Conservation (phyloP, 2,888 invertebrate genomes). For the Tachystola acroxantha region DNA sequence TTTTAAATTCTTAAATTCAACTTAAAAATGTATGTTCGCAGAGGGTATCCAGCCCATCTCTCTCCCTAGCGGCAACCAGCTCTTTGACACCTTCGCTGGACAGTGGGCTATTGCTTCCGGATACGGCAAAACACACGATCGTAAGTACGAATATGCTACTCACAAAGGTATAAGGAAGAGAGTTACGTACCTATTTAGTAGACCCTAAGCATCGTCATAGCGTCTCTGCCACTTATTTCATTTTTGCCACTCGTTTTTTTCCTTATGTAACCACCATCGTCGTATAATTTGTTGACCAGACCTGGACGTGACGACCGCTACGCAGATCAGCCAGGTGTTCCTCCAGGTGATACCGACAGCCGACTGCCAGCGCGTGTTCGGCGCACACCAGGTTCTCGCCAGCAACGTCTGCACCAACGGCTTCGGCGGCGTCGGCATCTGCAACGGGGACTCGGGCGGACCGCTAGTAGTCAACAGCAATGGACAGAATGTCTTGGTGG, state of each 20-base stretch:
- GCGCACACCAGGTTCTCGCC: constrained; percentile 13
- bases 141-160: constrained; percentile 31
- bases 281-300: too few relatives aligned
- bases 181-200: not conserved
- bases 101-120: constrained; percentile 40
- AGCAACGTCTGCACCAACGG: constrained; percentile 33
- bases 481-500: constrained; percentile 8
- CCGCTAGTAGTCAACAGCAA: constrained; percentile 16
- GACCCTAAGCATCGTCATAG: not conserved
- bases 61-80: constrained; percentile 26
- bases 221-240: too few relatives aligned
- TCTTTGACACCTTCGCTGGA: constrained; percentile 33
- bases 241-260: not conserved
- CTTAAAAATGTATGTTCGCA: constrained; percentile 18
- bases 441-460: constrained; percentile 31
- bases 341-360: constrained; percentile 24
- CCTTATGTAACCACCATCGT: too few relatives aligned
- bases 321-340: constrained; percentile 21
- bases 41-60: constrained; percentile 33
- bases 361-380: constrained; percentile 23
- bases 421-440: constrained; percentile 25
- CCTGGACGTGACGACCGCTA: constrained; percentile 16
- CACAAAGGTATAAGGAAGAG: too few relatives aligned
- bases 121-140: constrained; percentile 44
- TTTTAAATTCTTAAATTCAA: too few relatives aligned